Evolutionary conservation across 1,140 invertebrate species (phyloP).

Genomic region (Drosophila prosaltans): DNA sequence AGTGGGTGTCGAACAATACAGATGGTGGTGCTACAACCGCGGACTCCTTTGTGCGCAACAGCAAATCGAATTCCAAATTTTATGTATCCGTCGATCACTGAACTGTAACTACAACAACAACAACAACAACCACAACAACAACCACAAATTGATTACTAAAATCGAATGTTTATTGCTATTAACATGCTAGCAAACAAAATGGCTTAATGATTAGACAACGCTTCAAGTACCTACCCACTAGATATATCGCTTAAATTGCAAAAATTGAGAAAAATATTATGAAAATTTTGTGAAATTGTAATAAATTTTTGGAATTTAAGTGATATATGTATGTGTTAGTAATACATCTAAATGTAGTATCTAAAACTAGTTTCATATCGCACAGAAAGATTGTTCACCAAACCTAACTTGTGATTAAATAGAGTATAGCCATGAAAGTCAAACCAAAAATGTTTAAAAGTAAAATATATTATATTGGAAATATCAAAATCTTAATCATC

Average conservation of each 20-base stretch:
- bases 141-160: slow-evolving; percentile 15
- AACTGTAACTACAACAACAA: slow-evolving; percentile 23
- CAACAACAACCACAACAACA: background rate
- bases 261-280: background rate
- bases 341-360: background rate
- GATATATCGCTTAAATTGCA: background rate
- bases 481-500: too few relatives aligned
- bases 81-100: slow-evolving; percentile 75
- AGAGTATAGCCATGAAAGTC: too few relatives aligned
- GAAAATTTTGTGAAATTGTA: background rate
- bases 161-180: slow-evolving; percentile 5
- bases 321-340: background rate
- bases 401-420: too few relatives aligned
- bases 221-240: background rate
- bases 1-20: slow-evolving; percentile 55
- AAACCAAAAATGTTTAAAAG: too few relatives aligned
- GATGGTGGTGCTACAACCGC: slow-evolving; percentile 52
- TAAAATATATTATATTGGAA: too few relatives aligned
- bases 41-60: slow-evolving; percentile 48
- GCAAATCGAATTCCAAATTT: slow-evolving; percentile 77
- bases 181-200: slow-evolving; percentile 23
- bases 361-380: background rate
- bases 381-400: background rate
- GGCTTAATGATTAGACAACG: slow-evolving; percentile 38
- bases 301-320: background rate